Base-by-base conservation (phyloP, 2,888 invertebrate species). In the Trachelus iudaicus region DNA sequence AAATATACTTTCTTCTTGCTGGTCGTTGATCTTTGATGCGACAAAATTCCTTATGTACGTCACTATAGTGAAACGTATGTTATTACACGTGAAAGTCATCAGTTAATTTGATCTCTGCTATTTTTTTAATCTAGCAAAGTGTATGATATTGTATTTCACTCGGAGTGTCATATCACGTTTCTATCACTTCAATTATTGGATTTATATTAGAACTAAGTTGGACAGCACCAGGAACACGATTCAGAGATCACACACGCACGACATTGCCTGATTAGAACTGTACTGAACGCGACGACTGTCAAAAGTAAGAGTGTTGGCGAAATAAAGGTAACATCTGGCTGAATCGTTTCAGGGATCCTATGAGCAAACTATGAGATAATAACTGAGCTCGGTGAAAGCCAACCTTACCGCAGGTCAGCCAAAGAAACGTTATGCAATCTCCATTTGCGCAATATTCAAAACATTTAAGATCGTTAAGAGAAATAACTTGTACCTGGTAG, bases 341-440 rank as follows among this genome's bases (percentile, higher is more conserved):
- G 56, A 23, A 56, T 56, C 56, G 34, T 34, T 76, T 71, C 68
- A 31, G 68, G 30, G 35, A 34, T 56, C 40, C 37, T 78, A 68
- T 37, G 56, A 15, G 56, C 37, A 78, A 86, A 83, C 82, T 85
- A 83, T 87, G 87, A 87, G 85, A 89, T 89, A 89, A 88, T 85
- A 85, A 84, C 83, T 81, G 85, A 85, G 84, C 84, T 80, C 81
- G 83, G 90, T 90, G 90, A 90, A 90, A 90, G 90, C 83, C 81
- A 87, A 86, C 85, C 86, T 85, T 83, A 82, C 85, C 83, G 80
- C 85, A 85, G 83, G 83, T 85, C 83, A 82, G 82, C 81, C 80
- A 85, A 85, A 86, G 83, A 81, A 81, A 74, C 77, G 81, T 90
- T 89, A 83, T 82, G 89, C 84, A 89, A 89, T 79, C 40, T 68